Percentiles rank a stretch among this genome's conserved stretches.
Evolutionary conservation across 1,140 invertebrate genomes (phyloP).

Genomic region (Neoseiulus cucumeris): DNA sequence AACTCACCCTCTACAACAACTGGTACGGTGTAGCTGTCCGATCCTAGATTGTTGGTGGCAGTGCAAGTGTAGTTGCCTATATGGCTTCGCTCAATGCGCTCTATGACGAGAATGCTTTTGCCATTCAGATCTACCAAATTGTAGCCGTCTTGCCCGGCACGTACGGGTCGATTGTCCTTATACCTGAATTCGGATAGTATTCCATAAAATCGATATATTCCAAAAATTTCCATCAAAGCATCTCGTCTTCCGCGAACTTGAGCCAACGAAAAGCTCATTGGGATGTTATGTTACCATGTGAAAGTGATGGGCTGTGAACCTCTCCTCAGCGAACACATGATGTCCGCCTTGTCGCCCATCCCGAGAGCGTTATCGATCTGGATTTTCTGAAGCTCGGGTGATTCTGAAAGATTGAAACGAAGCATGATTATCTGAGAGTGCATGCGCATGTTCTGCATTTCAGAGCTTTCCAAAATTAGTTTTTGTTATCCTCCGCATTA

Average conservation of each 20-base stretch:
- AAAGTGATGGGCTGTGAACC: not conserved
- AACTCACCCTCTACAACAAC: constrained; percentile 17
- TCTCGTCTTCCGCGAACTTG: too few relatives aligned
- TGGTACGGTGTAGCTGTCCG: constrained; percentile 18
- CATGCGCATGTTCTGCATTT: too few relatives aligned
- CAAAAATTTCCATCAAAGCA: too few relatives aligned
- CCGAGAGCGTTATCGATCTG: not conserved
- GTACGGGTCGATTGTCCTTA: not conserved
- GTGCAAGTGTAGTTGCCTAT: constrained; percentile 23
- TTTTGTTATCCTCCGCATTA: too few relatives aligned
- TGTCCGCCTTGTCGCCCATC: not conserved
- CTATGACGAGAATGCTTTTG: not conserved
- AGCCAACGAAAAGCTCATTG: too few relatives aligned
- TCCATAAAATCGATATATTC: not conserved
- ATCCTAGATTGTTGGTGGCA: constrained; percentile 20
- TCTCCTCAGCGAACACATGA: constrained; percentile 2
- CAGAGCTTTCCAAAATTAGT: too few relatives aligned
- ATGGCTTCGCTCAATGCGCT: constrained; percentile 11
- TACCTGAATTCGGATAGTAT: not conserved
- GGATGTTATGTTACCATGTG: not conserved
- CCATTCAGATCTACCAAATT: not conserved
- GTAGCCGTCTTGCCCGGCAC: constrained; percentile 2
- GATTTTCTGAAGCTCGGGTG: not conserved
- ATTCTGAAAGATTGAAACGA: not conserved
- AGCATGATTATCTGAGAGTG: too few relatives aligned